A percentile compares a stretch with the other conserved stretches of the same genome.
Evolutionary conservation across 2,888 invertebrate genomes (phyloP).

Genomic region (Incurvaria masculella): DNA sequence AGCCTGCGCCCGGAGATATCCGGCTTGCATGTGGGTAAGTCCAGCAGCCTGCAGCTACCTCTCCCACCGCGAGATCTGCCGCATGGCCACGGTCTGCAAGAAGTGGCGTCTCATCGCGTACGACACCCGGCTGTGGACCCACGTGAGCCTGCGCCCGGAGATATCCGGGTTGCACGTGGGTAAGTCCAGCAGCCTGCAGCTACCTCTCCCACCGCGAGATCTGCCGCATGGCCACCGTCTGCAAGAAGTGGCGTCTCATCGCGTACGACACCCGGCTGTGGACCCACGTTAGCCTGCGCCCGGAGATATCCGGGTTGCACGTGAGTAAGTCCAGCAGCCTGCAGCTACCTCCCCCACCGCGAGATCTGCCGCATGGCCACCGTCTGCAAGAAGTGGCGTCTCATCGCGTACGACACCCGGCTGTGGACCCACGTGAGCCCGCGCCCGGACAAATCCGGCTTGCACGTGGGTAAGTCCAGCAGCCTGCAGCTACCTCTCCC

Average conservation of each 20-base stretch:
- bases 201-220: constrained; percentile 93
- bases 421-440: constrained; percentile 96
- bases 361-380: constrained; percentile 93
- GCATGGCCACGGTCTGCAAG: constrained; percentile 91
- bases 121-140: constrained; percentile 92
- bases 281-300: constrained; percentile 93
- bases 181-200: constrained; percentile 78
- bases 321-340: constrained; percentile 74
- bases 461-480: constrained; percentile 76
- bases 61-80: constrained; percentile 90
- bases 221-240: constrained; percentile 89
- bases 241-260: constrained; percentile 93
- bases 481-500: constrained; percentile 88
- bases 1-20: constrained; percentile 96
- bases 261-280: constrained; percentile 95
- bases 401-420: constrained; percentile 93
- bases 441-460: constrained; percentile 93
- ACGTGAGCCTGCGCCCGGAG: constrained; percentile 94
- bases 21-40: constrained; percentile 78
- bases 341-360: constrained; percentile 87
- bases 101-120: constrained; percentile 96
- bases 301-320: constrained; percentile 94
- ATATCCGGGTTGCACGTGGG: constrained; percentile 91
- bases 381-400: constrained; percentile 95
- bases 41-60: constrained; percentile 86